Evolutionary conservation across 2,797 vertebrate genomes (phyloP), one percentile per base, ranked within the genome.

Genomic region (Meda fulgida): DNA sequence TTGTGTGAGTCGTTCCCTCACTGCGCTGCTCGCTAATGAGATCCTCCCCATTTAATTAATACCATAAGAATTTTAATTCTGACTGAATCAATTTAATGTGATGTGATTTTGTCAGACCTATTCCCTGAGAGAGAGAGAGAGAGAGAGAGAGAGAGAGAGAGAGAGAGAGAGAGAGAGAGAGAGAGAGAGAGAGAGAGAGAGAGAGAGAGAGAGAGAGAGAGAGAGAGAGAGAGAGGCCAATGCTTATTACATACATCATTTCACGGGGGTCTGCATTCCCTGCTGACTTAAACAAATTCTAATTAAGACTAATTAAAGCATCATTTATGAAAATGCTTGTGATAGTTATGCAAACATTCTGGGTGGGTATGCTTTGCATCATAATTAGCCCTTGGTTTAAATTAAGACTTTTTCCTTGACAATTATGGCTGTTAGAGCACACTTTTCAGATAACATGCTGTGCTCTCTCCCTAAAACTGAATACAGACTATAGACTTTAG

Each of bases 261-360:
- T 99, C 98, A 99, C 97, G 96, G 98, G 85, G 97, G 96, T 95
- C 97, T 98, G 97, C 97, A 98, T 99, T 99, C 98, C 98, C 98
- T 98, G 97, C 98, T 99, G 98, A 99, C 98, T 99, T 99, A 99
- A 99, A 99, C 98, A 99, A 99, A 99, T 99, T 99, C 98, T 99
- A 99, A 99, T 99, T 99, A 99, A 99, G 98, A 99, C 98, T 99
- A 99, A 99, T 99, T 99, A 99, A 99, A 99, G 98, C 98, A 99
- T 99, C 98, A 99, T 99, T 99, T 99, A 99, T 99, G 97, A 99
- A 99, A 99, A 98, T 96, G 97, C 98, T 99, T 99, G 98, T 99
- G 98, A 99, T 99, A 98, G 98, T 98, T 99, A 99, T 99, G 98
- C 98, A 99, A 99, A 99, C 98, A 99, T 99, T 99, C 97, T 97